Conservation (phyloP, 2,888 invertebrate genomes). For the Spilosoma lubricipeda region DNA sequence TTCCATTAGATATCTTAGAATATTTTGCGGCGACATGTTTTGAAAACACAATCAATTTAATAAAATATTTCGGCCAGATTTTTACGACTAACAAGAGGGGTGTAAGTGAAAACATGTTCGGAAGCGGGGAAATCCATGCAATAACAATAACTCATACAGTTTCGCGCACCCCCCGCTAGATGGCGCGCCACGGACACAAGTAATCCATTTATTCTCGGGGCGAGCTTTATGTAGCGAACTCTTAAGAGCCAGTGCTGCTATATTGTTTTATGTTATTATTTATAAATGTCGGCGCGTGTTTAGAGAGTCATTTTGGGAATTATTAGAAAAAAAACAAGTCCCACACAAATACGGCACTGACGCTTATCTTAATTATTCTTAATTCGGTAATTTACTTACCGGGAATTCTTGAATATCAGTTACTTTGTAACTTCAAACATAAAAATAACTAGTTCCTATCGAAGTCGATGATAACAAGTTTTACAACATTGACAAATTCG, state of each 20-base stretch:
- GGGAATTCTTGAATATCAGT: constrained; percentile 25
- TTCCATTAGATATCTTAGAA: constrained; percentile 35
- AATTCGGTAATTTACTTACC: constrained; percentile 42
- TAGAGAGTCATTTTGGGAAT: constrained; percentile 60
- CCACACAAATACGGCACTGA: constrained; percentile 30
- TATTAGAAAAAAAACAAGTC: constrained; percentile 51
- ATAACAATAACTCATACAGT: constrained; percentile 84
- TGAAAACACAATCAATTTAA: constrained; percentile 75
- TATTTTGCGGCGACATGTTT: constrained; percentile 57
- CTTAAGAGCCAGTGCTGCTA: constrained; percentile 73
- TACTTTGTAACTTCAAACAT: constrained; percentile 35
- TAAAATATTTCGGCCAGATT: constrained; percentile 78
- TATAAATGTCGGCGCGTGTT: constrained; percentile 79
- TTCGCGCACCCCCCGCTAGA: constrained; percentile 82
- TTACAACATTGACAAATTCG: constrained; percentile 26
- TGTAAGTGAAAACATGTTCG: constrained; percentile 84
- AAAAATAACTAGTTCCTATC: constrained; percentile 40
- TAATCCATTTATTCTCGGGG: constrained; percentile 86
- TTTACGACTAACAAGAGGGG: constrained; percentile 82
- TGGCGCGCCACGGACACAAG: constrained; percentile 83
- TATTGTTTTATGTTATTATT: constrained; percentile 84
- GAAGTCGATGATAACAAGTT: constrained; percentile 20
- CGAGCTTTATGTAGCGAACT: constrained; percentile 83
- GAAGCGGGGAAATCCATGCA: constrained; percentile 81
- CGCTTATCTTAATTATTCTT: constrained; percentile 51